These are phyloP conservation scores for Melanerpes formicivorus DNA, from an alignment of 2,113 vertebrate genomes.

Conservation along the genomic window DNA sequence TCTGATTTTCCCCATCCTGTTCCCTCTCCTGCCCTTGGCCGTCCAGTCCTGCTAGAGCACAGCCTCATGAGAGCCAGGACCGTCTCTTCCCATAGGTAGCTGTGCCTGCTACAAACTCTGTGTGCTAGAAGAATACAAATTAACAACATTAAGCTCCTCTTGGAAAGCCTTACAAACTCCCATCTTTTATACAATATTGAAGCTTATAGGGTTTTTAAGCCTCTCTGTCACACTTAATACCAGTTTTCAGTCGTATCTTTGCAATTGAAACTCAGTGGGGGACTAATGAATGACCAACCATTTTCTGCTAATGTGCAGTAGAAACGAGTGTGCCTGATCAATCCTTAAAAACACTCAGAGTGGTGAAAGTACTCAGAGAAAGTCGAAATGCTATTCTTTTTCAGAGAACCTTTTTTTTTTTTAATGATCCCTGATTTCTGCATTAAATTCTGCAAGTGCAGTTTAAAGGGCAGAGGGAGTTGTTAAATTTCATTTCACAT, in stretches of 20 bases:
- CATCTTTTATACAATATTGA: neutral
- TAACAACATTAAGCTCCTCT: neutral
- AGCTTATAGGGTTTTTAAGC: slow-evolving; percentile 5
- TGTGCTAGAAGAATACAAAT: neutral
- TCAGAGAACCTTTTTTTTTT: neutral
- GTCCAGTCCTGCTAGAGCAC: neutral
- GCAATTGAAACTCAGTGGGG: slow-evolving; percentile 5
- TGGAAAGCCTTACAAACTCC: slow-evolving; percentile 25
- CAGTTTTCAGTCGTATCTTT: slow-evolving; percentile 33
- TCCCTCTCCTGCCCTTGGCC: neutral
- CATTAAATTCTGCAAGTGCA: slow-evolving; percentile 38
- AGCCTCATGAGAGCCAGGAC: neutral
- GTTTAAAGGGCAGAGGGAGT: slow-evolving; percentile 49
- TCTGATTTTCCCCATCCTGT: neutral
- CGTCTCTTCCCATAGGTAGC: neutral
- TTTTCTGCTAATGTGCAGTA: slow-evolving; percentile 21
- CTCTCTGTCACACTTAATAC: slow-evolving; percentile 37
- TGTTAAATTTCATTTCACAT: slow-evolving; percentile 55
- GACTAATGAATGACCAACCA: slow-evolving; percentile 35
- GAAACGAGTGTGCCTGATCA: slow-evolving; percentile 18
- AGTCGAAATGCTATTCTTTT: neutral
- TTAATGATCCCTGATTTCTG: neutral
- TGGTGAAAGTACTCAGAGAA: neutral
- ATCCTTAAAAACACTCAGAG: slow-evolving; percentile 22
- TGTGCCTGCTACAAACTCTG: neutral